Evolutionary conservation across 1,140 invertebrate species (phyloP), one percentile per base, ranked within the genome.

Genomic region (Heliconius nattereri): DNA sequence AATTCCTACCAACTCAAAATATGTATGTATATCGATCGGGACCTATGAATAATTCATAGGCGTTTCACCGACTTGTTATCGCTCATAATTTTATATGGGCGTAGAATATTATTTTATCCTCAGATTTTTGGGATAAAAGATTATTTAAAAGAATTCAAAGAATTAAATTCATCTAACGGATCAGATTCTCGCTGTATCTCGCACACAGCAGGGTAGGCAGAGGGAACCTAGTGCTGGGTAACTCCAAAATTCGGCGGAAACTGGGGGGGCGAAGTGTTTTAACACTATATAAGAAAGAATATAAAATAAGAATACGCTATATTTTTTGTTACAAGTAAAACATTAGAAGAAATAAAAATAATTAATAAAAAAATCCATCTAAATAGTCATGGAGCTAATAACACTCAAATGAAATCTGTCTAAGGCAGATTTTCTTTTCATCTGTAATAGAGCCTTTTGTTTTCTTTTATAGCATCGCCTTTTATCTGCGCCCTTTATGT

Each of bases 11-110:
- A 73, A 40, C 75, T 35, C 52, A 76, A 76, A 60, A 76, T 71
- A 75, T 71, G 75, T 71, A 75, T 71, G 75, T 83, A 49, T 85
- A 86, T 87, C 75, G 87, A 87, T 85, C 85, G 77, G 26, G 49
- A 71, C 73, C 45, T 57, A 83, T 89, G 88, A 88, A 89, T 90
- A 78, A 90, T 90, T 88, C 86, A 90, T 82, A 76, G n/a, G 78
- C 70, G 73, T 84, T 81, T 80, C 84, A 86, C 83, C 80, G 83
- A 85, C 81, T 89, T 85, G 83, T 85, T 89, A 87, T 87, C 79
- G 82, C 83, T 86, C 84, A 86, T 88, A 85, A 88, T 87, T 87
- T 83, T 82, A 81, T 79, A 79, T 75, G 78, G 73, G 78, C 72
- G 66, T 60, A 78, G 52, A 78, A 66, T 75, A 79, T 75, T 74